phyloP scores from a whole-genome alignment of 1,140 invertebrate species.

The Agrypnia vestita region DNA sequence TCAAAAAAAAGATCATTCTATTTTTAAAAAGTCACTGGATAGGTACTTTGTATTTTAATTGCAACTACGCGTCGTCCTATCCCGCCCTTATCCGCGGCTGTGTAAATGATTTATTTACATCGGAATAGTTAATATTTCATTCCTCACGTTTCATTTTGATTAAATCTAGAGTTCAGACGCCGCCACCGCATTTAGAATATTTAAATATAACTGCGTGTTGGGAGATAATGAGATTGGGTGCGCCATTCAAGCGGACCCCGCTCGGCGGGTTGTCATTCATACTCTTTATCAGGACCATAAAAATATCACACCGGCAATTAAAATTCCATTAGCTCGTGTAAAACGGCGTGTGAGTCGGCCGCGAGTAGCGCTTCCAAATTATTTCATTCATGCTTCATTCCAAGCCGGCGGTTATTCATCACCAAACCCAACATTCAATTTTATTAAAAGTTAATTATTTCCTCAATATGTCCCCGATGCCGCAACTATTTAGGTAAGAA shows the following conservation, averaged over 20 bases:
- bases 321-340: conserved; percentile 38
- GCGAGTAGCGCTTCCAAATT: neutral
- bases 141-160: conserved; percentile 20
- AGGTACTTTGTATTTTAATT: too few species aligned
- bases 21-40: too few species aligned
- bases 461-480: too few species aligned
- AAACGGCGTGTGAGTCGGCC: conserved; percentile 34
- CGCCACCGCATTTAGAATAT: conserved; percentile 17
- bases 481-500: too few species aligned
- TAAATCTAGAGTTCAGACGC: conserved; percentile 25
- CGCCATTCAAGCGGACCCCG: conserved; percentile 17
- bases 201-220: conserved; percentile 33
- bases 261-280: conserved; percentile 34
- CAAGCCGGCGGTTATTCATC: neutral
- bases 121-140: neutral
- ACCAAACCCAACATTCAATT: too few species aligned
- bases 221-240: conserved; percentile 36
- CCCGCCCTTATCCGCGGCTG: too few species aligned
- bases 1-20: too few species aligned
- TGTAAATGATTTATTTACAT: neutral
- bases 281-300: conserved; percentile 32
- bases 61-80: too few species aligned
- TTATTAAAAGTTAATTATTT: too few species aligned
- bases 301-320: conserved; percentile 43
- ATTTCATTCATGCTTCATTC: conserved; percentile 19